Evolutionary conservation across 2,797 vertebrate species (phyloP), one percentile per base, ranked within the genome.

Genomic region (Cynodonichthys magdalenae): DNA sequence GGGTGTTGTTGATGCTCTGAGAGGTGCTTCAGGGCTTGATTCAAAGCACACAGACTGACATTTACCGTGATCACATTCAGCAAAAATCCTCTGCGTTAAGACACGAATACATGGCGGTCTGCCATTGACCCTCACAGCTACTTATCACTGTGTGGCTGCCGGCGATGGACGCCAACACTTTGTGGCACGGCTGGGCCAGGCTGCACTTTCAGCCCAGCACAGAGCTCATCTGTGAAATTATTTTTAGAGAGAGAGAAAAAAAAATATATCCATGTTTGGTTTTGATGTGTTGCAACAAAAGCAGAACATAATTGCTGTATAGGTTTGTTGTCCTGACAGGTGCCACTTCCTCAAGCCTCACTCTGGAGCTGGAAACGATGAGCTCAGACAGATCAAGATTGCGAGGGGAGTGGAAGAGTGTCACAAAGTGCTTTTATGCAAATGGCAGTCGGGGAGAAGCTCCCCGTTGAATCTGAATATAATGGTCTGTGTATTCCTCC

Each of bases 391-490:
- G 81, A 85, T 87, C 79, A 87, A 81, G 85, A 85, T 71, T 79
- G 53, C 41, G 57, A 82, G 63, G 44, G 62, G 59, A 78, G 71
- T 69, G 62, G 53, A 54, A 53, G 66, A 81, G 81, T 75, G 74
- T 79, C 80, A 78, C 73, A 59, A 80, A 89, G 84, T 83, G 87
- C 87, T 87, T 90, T 90, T 82, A 87, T 88, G 85, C 81, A 90
- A 90, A 88, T 89, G 69, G 41, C 1, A 48, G 71, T 65, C 77
- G 74, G 73, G 81, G 74, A 83, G 79, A 36, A 1, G 31, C 71
- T 72, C 71, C 69, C 53, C 49, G 42, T 63, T 41, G 74, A 80
- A 82, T 77, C 67, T 75, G 60, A 80, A 85, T 69, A 63, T 68
- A 82, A 67, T 67, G 59, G 20, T 59, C 67, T 62, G 61, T 63